Evolutionary conservation across 2,797 vertebrate genomes (phyloP).

Genomic region (Falco rusticolus): DNA sequence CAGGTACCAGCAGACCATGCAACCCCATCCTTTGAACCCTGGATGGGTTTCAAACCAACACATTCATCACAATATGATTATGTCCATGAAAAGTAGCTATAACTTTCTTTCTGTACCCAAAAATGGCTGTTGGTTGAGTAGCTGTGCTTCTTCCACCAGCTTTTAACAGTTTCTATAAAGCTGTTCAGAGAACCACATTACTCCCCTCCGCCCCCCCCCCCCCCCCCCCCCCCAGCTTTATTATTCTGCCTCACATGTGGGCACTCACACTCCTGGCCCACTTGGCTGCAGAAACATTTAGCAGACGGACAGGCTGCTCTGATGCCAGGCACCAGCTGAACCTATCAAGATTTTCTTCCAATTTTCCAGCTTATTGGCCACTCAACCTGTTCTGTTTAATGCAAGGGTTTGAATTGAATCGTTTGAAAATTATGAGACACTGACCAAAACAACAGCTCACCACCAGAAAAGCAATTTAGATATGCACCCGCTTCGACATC

Average conservation of each 20-base stretch:
- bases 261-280: neutral
- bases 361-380: neutral
- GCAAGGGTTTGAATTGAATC: neutral
- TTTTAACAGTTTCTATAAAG: neutral
- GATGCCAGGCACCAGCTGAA: slow-evolving; percentile 2
- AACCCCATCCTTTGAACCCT: neutral
- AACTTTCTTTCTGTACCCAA: neutral
- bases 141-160: neutral
- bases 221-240: neutral
- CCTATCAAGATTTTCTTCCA: neutral
- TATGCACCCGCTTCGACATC: neutral
- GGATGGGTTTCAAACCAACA: neutral
- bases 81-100: neutral
- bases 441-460: neutral
- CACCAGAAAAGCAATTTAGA: neutral
- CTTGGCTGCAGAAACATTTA: neutral
- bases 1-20: neutral
- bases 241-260: neutral
- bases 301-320: neutral
- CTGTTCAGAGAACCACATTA: neutral
- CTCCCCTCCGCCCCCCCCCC: neutral
- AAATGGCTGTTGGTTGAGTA: neutral
- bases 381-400: neutral
- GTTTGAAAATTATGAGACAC: neutral
- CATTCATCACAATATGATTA: neutral